These are phyloP conservation scores for Marasmarcha lunaedactyla DNA, from an alignment of 2,888 invertebrate species.

Conservation along the genomic window DNA sequence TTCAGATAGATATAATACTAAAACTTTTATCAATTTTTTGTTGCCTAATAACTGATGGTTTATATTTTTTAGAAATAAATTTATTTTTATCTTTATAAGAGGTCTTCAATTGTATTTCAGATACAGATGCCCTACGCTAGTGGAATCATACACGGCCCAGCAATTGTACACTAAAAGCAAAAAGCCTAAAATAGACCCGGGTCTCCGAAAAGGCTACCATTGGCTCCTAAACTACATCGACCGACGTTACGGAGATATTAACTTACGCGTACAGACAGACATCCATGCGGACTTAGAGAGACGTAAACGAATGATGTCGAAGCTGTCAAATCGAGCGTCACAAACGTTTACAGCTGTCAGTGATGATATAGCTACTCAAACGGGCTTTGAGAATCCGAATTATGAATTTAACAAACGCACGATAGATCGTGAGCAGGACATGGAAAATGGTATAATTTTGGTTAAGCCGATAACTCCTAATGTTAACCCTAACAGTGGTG, in stretches of 20 bases:
- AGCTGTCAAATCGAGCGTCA: constrained; percentile 40
- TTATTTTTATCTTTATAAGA: no score
- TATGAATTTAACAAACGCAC: constrained; percentile 30
- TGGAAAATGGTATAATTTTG: constrained; percentile 37
- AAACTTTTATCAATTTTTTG: no score
- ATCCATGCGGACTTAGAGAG: constrained; percentile 67
- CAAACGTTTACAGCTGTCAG: constrained; percentile 38
- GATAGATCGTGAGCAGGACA: constrained; percentile 20
- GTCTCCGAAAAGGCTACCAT: constrained; percentile 75
- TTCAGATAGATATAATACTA: no score
- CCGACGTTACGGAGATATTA: constrained; percentile 73
- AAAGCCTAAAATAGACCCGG: constrained; percentile 73
- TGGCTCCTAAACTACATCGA: constrained; percentile 81
- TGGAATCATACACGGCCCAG: constrained; percentile 78
- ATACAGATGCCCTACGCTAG: constrained; percentile 83
- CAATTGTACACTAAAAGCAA: constrained; percentile 29
- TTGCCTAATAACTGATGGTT: no score
- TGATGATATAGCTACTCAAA: constrained; percentile 53
- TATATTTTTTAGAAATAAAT: no score
- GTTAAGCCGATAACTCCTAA: constrained; percentile 40
- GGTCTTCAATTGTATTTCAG: constrained; percentile 23
- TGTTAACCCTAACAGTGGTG: constrained; percentile 32
- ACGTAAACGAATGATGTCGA: constrained; percentile 44
- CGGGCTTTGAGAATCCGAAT: constrained; percentile 61
- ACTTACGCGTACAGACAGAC: constrained; percentile 75